These are phyloP conservation scores for Antheraea mylitta DNA, from an alignment of 1,140 invertebrate species.

Conservation along the genomic window DNA sequence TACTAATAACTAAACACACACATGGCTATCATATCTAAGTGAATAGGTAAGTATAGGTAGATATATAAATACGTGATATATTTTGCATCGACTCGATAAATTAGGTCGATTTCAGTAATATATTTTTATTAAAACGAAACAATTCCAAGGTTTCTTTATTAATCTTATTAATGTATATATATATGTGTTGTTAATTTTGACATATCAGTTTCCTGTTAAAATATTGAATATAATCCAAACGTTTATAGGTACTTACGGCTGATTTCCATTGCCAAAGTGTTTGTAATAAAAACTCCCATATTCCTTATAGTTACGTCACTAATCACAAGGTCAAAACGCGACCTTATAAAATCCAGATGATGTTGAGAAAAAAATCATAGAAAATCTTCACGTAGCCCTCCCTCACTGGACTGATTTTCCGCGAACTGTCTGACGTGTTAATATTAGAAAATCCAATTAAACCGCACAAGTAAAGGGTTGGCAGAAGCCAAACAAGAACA, in stretches of 20 bases:
- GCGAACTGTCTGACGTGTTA: conserved; percentile 7
- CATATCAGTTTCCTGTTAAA: no score
- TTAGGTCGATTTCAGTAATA: no score
- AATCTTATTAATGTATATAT: no score
- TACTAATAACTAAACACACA: no score
- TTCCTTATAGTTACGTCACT: conserved; percentile 17
- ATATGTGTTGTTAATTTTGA: no score
- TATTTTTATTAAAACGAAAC: no score
- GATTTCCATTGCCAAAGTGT: conserved; percentile 61
- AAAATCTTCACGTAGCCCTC: conserved; percentile 1
- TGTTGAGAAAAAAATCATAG: background rate
- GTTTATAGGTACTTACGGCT: conserved; percentile 46
- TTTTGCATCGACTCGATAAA: no score
- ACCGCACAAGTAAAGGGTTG: background rate
- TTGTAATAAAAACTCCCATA: conserved; percentile 63
- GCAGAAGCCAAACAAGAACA: background rate
- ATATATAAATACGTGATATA: no score
- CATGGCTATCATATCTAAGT: no score
- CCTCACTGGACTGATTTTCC: background rate
- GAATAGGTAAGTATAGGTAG: no score
- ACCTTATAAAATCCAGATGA: background rate
- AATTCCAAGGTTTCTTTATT: no score
- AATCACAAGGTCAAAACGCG: background rate
- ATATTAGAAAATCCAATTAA: conserved; percentile 11
- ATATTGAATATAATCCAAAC: background rate